A percentile compares a stretch with the other conserved stretches of the same genome.
These are phyloP conservation scores for Fissipunctia ypsillon DNA, from an alignment of 2,888 invertebrate genomes.

Conservation along the genomic window DNA sequence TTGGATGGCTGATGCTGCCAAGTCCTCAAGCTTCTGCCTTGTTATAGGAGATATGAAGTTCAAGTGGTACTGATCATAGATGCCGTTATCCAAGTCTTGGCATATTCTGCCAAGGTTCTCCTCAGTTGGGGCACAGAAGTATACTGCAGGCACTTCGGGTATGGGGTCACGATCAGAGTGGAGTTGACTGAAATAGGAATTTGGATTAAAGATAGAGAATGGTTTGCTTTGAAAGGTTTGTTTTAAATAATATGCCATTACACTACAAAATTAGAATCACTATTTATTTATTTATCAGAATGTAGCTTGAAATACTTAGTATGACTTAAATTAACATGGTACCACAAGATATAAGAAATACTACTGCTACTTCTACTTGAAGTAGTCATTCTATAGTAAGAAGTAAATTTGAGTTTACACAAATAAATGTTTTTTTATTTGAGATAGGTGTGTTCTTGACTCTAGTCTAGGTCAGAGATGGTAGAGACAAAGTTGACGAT, in stretches of 20 bases:
- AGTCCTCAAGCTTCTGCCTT: slow-evolving; percentile 97
- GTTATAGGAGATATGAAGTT: slow-evolving; percentile 99
- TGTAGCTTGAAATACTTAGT: neutral
- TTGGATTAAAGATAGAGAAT: neutral
- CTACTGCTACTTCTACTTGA: neutral
- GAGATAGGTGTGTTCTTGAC: too few species aligned
- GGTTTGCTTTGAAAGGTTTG: neutral
- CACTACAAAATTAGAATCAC: too few species aligned
- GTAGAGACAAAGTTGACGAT: too few species aligned
- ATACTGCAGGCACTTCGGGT: slow-evolving; percentile 99
- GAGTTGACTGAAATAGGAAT: slow-evolving; percentile 91
- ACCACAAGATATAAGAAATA: neutral
- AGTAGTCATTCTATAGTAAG: neutral
- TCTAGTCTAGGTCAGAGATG: too few species aligned
- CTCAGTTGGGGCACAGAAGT: slow-evolving; percentile 98
- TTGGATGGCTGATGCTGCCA: slow-evolving; percentile 97
- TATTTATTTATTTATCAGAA: neutral
- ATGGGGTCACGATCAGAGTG: slow-evolving; percentile 97
- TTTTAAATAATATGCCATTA: neutral
- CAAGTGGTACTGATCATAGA: slow-evolving; percentile 98
- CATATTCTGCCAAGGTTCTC: slow-evolving; percentile 98
- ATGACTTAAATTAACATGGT: neutral
- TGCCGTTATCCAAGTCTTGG: slow-evolving; percentile 96
- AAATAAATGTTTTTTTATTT: too few species aligned
- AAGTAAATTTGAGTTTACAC: too few species aligned